Evolutionary conservation across 2,888 invertebrate genomes (phyloP), one percentile per base, ranked within the genome.

Genomic region (Micropterix aruncella): DNA sequence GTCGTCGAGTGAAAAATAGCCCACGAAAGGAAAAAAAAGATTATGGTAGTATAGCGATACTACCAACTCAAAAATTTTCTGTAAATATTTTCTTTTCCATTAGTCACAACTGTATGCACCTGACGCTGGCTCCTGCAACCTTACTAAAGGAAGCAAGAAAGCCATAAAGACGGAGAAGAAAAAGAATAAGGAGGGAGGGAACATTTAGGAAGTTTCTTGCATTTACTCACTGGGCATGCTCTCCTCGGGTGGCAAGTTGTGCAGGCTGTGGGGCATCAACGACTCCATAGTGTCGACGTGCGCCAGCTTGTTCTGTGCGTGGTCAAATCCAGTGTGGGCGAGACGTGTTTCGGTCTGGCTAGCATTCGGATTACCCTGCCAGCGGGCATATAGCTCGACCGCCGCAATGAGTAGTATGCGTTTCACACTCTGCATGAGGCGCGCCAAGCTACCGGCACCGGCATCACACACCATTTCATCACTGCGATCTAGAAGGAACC

Each of bases 241-340:
- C 16, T 60, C 62, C 47, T 67, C 62, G 37, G 75, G 74, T 53
- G 75, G 66, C 16, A 74, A 63, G 39, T 72, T 65, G 42, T 74
- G 67, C 41, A 68, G 73, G 52, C 73, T 74, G 44, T 73, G 74
- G 38, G 62, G 60, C 9, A 75, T 70, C 44, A 76, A 68, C 40
- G 70, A 71, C 43, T 73, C 65, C 53, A 74, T 66, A 0, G 76
- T 68, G 59, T 75, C 76, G 16, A 75, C 73, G 59, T 74, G 74
- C 40, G 75, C 73, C 16, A 76, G 59, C 51, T 74, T 74, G 14
- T 67, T 65, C 36, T 65, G 57, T 50, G 69, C 69, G 58, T 71
- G 70, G 50, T 65, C 61, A 9, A 67, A 65, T 41, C 70, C 70
- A 42, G 68, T 60, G 56, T 71, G 70, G 19, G 65, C 63, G 37